Conservation (phyloP, 1,140 invertebrate genomes). For the Phthorimaea operculella region DNA sequence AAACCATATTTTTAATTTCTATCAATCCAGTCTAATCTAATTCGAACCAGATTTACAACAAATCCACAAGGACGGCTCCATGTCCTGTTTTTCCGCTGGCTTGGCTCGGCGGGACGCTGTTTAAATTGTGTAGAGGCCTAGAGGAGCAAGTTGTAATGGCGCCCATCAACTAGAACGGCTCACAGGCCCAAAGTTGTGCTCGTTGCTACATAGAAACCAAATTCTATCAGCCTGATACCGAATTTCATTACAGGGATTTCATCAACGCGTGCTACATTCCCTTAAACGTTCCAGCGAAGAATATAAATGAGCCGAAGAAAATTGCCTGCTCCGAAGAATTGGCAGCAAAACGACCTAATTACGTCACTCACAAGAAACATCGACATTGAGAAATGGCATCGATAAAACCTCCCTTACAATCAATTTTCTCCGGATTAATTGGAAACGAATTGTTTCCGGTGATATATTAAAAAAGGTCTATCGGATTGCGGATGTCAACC, state of each 20-base stretch:
- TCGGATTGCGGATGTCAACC: background rate
- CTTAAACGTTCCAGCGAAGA: too few relatives aligned
- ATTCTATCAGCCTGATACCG: background rate
- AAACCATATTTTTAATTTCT: too few relatives aligned
- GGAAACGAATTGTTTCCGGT: constrained; percentile 9
- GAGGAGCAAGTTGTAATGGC: background rate
- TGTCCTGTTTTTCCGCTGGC: background rate
- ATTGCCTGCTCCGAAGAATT: too few relatives aligned
- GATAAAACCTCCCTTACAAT: constrained; percentile 15
- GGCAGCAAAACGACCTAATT: background rate
- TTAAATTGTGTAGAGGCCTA: background rate
- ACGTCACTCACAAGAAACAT: constrained; percentile 3
- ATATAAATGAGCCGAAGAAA: too few relatives aligned
- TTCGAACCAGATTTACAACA: too few relatives aligned
- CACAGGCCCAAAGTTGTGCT: background rate
- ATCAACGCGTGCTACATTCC: too few relatives aligned
- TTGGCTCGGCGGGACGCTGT: background rate
- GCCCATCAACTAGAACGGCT: background rate
- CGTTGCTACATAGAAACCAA: background rate
- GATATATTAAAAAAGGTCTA: constrained; percentile 4
- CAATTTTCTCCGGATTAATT: constrained; percentile 17
- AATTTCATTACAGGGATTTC: too few relatives aligned
- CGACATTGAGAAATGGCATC: constrained; percentile 17
- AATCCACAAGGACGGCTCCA: background rate
- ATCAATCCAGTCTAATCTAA: too few relatives aligned